Conservation (phyloP, 2,888 invertebrate species). For the Polyploca ridens region DNA sequence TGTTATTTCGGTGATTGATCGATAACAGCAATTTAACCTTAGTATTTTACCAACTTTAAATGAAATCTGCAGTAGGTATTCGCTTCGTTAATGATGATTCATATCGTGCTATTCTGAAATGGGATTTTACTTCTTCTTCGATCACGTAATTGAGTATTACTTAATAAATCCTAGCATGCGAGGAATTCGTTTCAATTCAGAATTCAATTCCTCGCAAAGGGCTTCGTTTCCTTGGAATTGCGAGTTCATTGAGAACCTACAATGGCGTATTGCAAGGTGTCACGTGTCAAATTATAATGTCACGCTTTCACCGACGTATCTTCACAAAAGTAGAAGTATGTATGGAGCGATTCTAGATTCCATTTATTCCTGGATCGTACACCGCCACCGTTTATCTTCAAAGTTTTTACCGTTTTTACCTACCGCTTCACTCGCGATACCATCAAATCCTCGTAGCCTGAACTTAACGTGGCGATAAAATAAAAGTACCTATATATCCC, state of each 20-base stretch:
- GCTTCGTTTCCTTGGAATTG: neutral
- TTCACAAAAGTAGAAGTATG: neutral
- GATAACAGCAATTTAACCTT: too few relatives aligned
- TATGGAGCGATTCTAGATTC: neutral
- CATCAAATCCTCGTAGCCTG: neutral
- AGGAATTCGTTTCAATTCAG: too few relatives aligned
- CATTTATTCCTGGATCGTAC: neutral
- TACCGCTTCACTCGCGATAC: neutral
- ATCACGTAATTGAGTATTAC: too few relatives aligned
- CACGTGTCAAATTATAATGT: neutral
- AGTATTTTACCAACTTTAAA: too few relatives aligned
- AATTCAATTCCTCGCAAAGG: too few relatives aligned
- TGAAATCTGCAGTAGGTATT: too few relatives aligned
- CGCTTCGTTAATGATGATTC: too few relatives aligned
- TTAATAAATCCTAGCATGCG: too few relatives aligned
- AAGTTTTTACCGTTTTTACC: neutral
- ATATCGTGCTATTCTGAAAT: too few relatives aligned
- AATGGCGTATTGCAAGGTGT: neutral
- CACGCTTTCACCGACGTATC: neutral
- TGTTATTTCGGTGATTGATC: neutral
- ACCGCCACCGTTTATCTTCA: conserved; percentile 1
- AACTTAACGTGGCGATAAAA: neutral
- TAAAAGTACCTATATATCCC: neutral
- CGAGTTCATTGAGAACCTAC: neutral
- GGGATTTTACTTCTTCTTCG: too few relatives aligned